These are phyloP conservation scores for Drosophila parabipectinata DNA, from an alignment of 1,140 invertebrate genomes.

Conservation along the genomic window DNA sequence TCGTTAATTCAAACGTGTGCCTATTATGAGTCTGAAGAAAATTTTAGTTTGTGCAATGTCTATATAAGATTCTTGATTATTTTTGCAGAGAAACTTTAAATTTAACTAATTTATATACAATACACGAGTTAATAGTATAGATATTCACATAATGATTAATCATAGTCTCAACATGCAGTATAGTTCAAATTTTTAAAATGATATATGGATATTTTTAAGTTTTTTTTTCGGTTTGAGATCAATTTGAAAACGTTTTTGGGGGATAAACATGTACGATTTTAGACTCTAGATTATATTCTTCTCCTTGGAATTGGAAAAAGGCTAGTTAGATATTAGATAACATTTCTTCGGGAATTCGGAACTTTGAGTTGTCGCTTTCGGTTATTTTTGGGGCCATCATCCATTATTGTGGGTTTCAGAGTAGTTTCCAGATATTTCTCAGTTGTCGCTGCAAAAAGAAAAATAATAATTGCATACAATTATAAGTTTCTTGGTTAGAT, in stretches of 20 bases:
- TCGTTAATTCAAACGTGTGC: conserved; percentile 23
- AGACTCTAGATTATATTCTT: conserved; percentile 20
- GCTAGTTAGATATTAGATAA: conserved; percentile 36
- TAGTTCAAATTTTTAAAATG: conserved; percentile 26
- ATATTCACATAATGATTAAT: conserved; percentile 11
- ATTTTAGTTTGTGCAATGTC: conserved; percentile 27
- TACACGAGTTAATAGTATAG: conserved; percentile 7
- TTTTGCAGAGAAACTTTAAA: conserved; percentile 11
- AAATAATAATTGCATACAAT: conserved; percentile 4
- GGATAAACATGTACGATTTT: conserved; percentile 9
- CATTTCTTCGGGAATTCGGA: conserved; percentile 18
- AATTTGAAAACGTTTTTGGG: conserved; percentile 63
- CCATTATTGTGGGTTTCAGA: conserved; percentile 13
- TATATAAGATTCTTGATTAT: conserved; percentile 28
- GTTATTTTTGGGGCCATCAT: conserved; percentile 18
- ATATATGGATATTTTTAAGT: conserved; percentile 31
- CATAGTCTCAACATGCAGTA: conserved; percentile 1
- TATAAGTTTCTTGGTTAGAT: conserved; percentile 25
- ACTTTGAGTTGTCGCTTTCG: neutral
- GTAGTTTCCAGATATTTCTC: conserved; percentile 13
- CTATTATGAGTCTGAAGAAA: conserved; percentile 9
- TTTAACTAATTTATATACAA: conserved; percentile 34
- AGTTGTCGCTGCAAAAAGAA: conserved; percentile 60
- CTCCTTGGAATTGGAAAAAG: conserved; percentile 28
- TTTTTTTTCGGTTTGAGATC: conserved; percentile 55